Evolutionary conservation across 1,140 invertebrate genomes (phyloP), one percentile per base, ranked within the genome.

Genomic region (Trachymyrmex septentrionalis): DNA sequence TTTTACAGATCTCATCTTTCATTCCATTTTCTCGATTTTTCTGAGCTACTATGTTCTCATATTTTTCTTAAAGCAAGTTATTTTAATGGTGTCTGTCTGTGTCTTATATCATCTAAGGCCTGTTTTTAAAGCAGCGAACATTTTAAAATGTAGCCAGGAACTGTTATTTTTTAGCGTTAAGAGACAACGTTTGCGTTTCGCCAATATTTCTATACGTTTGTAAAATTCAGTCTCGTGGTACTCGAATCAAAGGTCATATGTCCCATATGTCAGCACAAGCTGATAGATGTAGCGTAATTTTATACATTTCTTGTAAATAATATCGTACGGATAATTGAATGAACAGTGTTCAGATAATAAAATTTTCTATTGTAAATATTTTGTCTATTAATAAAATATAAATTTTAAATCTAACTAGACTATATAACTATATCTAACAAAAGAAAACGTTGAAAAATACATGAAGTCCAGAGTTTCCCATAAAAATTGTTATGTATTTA

Each of bases 151-250:
- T 66, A 12, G 14, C 34, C 44, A 12, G 4, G 10, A 0, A 24
- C 38, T 67, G n/a, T 67, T 67, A 67, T 44, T 67, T 44, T 67
- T 67, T 44, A 67, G 9, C n/a, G 19, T 44, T 67, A 38, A 67
- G 64, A 67, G 12, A 21, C 16, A 34, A 66, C 19, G 64, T 67
- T 67, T 67, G 34, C n/a, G 1, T 67, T 38, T 0, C 4, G n/a
- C 4, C n/a, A n/a, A 44, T 44, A 67, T 67, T 67, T 67, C n/a
- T 66, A 38, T 10, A 66, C n/a, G 10, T 66, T 34, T 66, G 19
- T 67, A n/a, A 38, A 67, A 67, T 67, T 67, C 64, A 44, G 4
- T 44, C 12, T 44, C 10, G 12, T 44, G 5, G 4, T 44, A 21
- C 2, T 67, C 16, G 34, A 67, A 67, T 67, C n/a, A 67, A 67